Percentiles rank a stretch among this genome's conserved stretches.
These are phyloP conservation scores for Xestia ashworthii DNA, from an alignment of 2,888 invertebrate species.

Conservation along the genomic window DNA sequence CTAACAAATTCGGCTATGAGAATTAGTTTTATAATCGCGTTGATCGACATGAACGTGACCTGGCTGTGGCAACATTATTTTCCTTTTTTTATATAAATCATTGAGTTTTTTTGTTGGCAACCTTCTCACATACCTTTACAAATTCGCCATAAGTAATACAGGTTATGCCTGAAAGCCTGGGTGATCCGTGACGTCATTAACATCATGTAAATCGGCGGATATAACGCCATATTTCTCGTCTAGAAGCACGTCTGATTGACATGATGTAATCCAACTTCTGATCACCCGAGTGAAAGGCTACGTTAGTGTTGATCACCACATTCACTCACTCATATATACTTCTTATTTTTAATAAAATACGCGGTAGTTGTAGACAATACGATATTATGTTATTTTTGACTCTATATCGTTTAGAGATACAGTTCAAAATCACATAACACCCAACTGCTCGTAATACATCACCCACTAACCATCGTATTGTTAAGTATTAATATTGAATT, in stretches of 20 bases:
- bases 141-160: conserved; percentile 42
- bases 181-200: conserved; percentile 4
- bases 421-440: conserved; percentile 67
- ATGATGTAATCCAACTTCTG: conserved; percentile 14
- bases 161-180: conserved; percentile 20
- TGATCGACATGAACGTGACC: conserved; percentile 62
- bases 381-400: conserved; percentile 67
- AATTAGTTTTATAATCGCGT: conserved; percentile 63
- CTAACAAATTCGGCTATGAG: conserved; percentile 71
- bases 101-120: conserved; percentile 50
- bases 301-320: conserved; percentile 61
- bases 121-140: conserved; percentile 37
- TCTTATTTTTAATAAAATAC: conserved; percentile 54
- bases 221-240: conserved; percentile 60
- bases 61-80: conserved; percentile 38
- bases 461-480: conserved; percentile 84
- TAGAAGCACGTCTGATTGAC: conserved; percentile 42
- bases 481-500: conserved; percentile 89
- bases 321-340: conserved; percentile 59
- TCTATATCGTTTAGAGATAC: conserved; percentile 51
- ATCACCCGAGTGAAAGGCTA: conserved; percentile 33
- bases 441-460: conserved; percentile 70
- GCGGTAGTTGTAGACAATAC: conserved; percentile 63
- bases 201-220: conserved; percentile 32
- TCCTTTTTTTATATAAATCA: background rate